phyloP scores from a whole-genome alignment of 2,888 invertebrate species.

The Hydroisotoma schaefferi region DNA sequence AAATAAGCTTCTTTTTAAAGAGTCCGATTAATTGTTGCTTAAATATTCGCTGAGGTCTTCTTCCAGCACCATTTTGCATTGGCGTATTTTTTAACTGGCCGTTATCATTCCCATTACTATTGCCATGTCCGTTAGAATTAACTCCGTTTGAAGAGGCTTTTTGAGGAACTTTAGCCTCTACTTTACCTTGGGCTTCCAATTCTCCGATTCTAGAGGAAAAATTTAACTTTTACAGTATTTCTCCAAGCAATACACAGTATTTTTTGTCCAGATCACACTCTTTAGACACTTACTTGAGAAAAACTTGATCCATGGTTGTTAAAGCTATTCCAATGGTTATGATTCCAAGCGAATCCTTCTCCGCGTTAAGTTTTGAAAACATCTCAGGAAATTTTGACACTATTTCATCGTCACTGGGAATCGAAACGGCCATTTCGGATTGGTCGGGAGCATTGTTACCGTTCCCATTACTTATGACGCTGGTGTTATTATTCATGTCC shows the following conservation, averaged over 20 bases:
- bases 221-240: neutral
- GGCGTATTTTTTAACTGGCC: neutral
- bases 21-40: conserved; percentile 51
- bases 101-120: neutral
- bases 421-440: conserved; percentile 41
- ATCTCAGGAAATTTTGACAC: conserved; percentile 58
- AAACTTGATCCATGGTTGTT: conserved; percentile 90
- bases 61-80: conserved; percentile 6
- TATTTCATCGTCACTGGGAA: conserved; percentile 50
- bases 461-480: neutral
- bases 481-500: neutral
- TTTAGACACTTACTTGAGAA: conserved; percentile 68
- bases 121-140: neutral
- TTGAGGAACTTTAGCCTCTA: conserved; percentile 3
- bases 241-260: too few species aligned
- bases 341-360: conserved; percentile 62
- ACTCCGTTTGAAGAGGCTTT: neutral
- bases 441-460: conserved; percentile 1
- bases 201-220: conserved; percentile 35
- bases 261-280: too few species aligned
- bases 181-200: conserved; percentile 51
- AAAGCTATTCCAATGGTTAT: conserved; percentile 75
- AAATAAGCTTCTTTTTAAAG: conserved; percentile 52
- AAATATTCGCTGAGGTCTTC: conserved; percentile 41
- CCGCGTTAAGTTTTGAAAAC: conserved; percentile 62